Base-by-base conservation (phyloP, 2,888 invertebrate genomes). In the Netelia virgata region DNA sequence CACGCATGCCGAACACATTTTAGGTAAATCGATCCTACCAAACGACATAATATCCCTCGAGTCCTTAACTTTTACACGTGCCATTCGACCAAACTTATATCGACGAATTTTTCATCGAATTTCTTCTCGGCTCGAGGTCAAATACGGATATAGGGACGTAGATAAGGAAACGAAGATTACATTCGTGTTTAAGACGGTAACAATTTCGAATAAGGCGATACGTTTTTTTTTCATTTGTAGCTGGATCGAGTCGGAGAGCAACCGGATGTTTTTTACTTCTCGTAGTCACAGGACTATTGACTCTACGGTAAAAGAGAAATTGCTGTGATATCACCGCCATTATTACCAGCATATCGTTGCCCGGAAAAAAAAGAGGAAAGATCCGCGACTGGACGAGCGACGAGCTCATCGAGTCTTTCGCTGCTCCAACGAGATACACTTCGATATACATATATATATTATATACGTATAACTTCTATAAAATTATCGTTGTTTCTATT, bases 1-100 rank as follows among this genome's bases (percentile, higher is more conserved):
- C 87, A 93, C 97, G 87, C 95, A 97, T 84, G 96, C 97, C 2
- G 97, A 97, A 93, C 94, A 96, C 86, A 97, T 97, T 87, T 96
- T 97, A 93, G 97, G 97, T 94, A 91, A 91, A 84, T 84, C 76
- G 81, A 81, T 57, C 36, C 36, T 78, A 47, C 47, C 20, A 14
- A 75, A 57, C 41, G 63, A 72, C 61, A 36, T 63, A 41, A 55
- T 63, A 59, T 36, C 74, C 64, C n/a, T 47, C 14, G 47, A 57
- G 57, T 18, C 16, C 57, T 18, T 18, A 57, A 16, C 55, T 36
- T 36, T 36, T 36, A 36, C 36, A 6, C 36, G 0, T 36, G 36
- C 9, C 18, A n/a, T 16, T 55, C 5, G 18, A 6, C n/a, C 3
- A 14, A 55, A 18, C 9, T 14, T 55, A 55, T 55, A 18, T 55